Evolutionary conservation across 2,113 vertebrate species (phyloP).

Genomic region (Melanotaenia duboulayi): DNA sequence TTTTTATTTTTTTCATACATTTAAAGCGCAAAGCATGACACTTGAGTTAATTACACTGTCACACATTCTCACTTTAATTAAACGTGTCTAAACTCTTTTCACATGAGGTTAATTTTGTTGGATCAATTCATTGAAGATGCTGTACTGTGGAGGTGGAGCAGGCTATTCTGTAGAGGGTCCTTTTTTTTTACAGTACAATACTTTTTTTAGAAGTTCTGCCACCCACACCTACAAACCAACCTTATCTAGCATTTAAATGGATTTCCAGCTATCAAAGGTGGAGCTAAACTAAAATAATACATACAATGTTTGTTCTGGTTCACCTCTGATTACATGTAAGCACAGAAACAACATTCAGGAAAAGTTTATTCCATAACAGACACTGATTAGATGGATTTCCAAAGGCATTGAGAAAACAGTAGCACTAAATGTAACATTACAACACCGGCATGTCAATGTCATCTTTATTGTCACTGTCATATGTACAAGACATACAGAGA

Average conservation of each 20-base stretch:
- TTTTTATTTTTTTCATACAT: background rate
- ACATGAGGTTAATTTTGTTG: slow-evolving; percentile 14
- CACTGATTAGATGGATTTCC: background rate
- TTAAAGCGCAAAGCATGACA: background rate
- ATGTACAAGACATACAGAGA: background rate
- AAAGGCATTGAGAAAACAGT: background rate
- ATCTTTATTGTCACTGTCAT: background rate
- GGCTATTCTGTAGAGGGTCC: background rate
- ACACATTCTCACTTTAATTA: slow-evolving; percentile 7
- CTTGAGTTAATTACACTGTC: background rate
- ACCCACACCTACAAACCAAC: too few relatives aligned
- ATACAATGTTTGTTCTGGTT: too few relatives aligned
- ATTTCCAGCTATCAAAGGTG: too few relatives aligned
- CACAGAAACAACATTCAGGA: background rate
- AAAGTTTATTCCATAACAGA: too few relatives aligned
- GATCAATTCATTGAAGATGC: slow-evolving; percentile 36
- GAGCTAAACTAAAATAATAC: too few relatives aligned
- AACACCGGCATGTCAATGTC: background rate
- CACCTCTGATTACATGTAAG: background rate
- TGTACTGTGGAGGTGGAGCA: slow-evolving; percentile 1
- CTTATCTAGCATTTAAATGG: background rate
- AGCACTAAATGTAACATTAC: background rate
- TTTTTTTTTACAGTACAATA: too few relatives aligned
- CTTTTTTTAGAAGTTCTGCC: background rate
- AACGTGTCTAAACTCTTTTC: slow-evolving; percentile 14